Conservation (phyloP, 64 coral and sea anemone species). For the Platygyra sinensis region DNA sequence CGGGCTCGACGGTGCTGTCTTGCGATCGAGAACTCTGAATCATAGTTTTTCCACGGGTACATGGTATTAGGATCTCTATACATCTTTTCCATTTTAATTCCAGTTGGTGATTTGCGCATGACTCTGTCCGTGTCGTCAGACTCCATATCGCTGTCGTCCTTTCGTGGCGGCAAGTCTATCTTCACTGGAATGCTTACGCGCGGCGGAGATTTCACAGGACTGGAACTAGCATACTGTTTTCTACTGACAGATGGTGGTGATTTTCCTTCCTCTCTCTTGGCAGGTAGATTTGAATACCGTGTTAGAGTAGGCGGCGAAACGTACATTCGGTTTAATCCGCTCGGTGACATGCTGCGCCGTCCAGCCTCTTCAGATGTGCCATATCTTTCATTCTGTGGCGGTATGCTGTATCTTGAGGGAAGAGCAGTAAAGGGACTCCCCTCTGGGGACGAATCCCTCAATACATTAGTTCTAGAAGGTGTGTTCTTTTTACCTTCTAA, state of each 20-base stretch:
- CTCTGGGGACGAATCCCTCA: constrained; percentile 12
- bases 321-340: not conserved
- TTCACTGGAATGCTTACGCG: constrained; percentile 6
- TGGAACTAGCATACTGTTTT: not conserved
- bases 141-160: constrained; percentile 78
- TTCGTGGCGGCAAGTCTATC: constrained; percentile 15
- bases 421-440: not conserved
- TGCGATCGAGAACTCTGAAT: constrained; percentile 42
- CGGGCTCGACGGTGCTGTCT: not conserved
- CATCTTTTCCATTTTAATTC: constrained; percentile 87
- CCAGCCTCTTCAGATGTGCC: not conserved
- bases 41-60: constrained; percentile 80
- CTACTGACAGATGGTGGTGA: not conserved
- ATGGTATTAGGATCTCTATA: constrained; percentile 77
- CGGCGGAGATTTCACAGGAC: not conserved
- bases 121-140: constrained; percentile 90
- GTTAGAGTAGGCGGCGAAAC: constrained; percentile 10
- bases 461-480: not conserved
- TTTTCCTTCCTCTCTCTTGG: not conserved
- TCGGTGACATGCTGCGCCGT: not conserved
- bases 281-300: not conserved
- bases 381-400: constrained; percentile 22
- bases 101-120: constrained; percentile 89
- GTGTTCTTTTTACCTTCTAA: not conserved
- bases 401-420: constrained; percentile 33